Conservation (phyloP, 2,113 vertebrate species). For the Sitta europaea region DNA sequence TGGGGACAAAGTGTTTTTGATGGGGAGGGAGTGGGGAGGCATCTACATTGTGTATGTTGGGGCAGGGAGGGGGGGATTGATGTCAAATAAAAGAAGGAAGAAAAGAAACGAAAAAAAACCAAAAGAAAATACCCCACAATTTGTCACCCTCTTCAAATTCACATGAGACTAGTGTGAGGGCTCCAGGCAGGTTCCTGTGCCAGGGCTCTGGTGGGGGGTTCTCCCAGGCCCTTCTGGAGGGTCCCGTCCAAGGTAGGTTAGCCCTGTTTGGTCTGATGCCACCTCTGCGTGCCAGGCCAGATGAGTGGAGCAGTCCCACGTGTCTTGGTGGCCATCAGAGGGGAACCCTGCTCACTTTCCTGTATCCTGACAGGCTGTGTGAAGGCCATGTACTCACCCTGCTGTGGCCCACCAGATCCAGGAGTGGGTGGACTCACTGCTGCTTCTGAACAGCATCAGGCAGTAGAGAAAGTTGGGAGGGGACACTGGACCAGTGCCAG, state of each 20-base stretch:
- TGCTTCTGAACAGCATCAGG: not conserved
- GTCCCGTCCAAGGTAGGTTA: not conserved
- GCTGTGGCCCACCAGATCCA: not conserved
- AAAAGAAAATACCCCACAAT: not conserved
- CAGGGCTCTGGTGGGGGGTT: not conserved
- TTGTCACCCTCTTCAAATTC: constrained; percentile 26
- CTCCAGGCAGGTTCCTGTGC: not conserved
- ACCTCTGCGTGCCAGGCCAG: not conserved
- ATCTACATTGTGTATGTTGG: not conserved
- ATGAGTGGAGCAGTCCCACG: not conserved
- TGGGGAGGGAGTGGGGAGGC: not conserved
- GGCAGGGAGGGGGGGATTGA: not conserved
- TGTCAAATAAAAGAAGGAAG: not conserved
- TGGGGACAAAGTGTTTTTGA: constrained; percentile 3
- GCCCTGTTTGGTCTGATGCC: not conserved
- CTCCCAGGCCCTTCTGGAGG: not conserved
- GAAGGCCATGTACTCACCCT: not conserved
- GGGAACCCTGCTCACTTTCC: constrained; percentile 5
- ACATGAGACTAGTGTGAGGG: not conserved
- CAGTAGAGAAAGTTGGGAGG: not conserved
- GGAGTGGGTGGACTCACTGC: not conserved
- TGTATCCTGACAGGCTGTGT: not conserved
- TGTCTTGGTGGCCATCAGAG: not conserved
- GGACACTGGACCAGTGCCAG: not conserved
- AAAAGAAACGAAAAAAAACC: not conserved